phyloP scores from a whole-genome alignment of 2,797 vertebrate genomes.

The Ptychadena robeensis region DNA sequence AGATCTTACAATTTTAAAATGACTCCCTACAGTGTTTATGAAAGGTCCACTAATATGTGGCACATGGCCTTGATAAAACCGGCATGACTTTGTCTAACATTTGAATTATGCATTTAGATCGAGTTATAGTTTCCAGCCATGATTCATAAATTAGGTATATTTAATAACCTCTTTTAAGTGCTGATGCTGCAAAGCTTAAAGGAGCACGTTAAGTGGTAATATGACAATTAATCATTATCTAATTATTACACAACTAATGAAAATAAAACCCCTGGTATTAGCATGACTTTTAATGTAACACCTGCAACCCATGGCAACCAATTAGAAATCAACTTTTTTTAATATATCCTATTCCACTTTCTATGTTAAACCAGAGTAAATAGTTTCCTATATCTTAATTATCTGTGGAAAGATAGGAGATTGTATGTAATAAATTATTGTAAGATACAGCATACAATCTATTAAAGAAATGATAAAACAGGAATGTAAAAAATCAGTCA shows the following conservation, averaged over 20 bases:
- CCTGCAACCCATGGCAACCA: neutral
- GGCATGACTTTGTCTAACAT: too few species aligned
- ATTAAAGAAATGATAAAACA: neutral
- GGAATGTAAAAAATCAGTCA: neutral
- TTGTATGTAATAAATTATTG: neutral
- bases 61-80: too few species aligned
- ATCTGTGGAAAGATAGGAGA: neutral
- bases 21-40: neutral
- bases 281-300: neutral
- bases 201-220: neutral
- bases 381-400: neutral
- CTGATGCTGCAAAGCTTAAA: neutral
- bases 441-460: neutral
- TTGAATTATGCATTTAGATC: neutral
- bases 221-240: neutral
- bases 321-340: neutral
- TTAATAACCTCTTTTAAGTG: neutral
- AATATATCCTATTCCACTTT: neutral
- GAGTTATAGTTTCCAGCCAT: neutral
- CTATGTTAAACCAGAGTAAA: neutral
- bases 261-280: neutral
- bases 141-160: neutral
- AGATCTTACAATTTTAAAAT: neutral
- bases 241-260: neutral
- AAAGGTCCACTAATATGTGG: neutral